A percentile compares a stretch with the other conserved stretches of the same genome.
These are phyloP conservation scores for Dasypolia templi DNA, from an alignment of 2,888 invertebrate species.

Conservation along the genomic window DNA sequence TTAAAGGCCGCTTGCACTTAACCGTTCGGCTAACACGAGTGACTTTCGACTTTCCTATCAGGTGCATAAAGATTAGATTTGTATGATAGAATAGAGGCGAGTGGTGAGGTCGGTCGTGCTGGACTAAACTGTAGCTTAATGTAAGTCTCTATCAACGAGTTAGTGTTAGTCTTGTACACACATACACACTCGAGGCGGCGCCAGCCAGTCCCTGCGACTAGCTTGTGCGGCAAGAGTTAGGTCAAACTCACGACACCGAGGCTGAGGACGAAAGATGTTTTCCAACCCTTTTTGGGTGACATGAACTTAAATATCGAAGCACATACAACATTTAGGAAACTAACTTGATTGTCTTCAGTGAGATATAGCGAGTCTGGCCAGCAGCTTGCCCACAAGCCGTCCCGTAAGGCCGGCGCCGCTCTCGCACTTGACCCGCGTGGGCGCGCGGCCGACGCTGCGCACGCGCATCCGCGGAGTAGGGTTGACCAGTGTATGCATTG, in stretches of 20 bases:
- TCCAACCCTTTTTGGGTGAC: neutral
- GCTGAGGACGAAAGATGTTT: neutral
- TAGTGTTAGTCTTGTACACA: conserved; percentile 80
- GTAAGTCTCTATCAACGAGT: conserved; percentile 89
- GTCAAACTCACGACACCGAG: neutral
- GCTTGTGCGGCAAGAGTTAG: no score
- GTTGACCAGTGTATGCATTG: conserved; percentile 81
- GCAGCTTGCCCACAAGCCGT: neutral
- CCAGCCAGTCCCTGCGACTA: conserved; percentile 10
- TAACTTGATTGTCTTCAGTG: neutral
- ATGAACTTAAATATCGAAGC: neutral
- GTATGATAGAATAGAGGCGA: conserved; percentile 71
- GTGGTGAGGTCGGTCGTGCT: conserved; percentile 69
- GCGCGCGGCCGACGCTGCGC: no score
- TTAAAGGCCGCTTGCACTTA: conserved; percentile 59
- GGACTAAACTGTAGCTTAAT: conserved; percentile 73
- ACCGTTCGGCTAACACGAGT: conserved; percentile 68
- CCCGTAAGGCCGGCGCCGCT: neutral
- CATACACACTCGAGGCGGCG: conserved; percentile 51
- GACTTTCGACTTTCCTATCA: conserved; percentile 74
- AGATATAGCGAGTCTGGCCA: neutral
- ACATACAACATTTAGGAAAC: neutral
- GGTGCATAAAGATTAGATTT: conserved; percentile 73
- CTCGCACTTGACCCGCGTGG: no score
- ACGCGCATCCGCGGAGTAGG: conserved; percentile 58